Evolutionary conservation across 2,888 invertebrate species (phyloP), one percentile per base, ranked within the genome.

Genomic region (Synanthedon tipuliformis): DNA sequence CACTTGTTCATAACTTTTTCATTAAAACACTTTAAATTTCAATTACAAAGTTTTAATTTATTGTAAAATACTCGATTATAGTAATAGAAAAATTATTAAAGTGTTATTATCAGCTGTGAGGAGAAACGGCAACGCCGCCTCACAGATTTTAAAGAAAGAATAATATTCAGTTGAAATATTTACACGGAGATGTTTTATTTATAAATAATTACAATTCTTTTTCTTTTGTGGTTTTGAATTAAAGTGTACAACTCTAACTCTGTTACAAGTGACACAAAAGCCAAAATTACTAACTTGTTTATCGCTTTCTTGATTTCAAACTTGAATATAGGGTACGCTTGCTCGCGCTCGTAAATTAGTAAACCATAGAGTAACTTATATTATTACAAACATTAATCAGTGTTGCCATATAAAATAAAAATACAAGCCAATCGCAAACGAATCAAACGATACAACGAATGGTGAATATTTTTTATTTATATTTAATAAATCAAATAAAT

Each of bases 1-100:
- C 72, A 77, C 71, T 72, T 68, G 59, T 73, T 64, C 81, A 82
- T 82, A 68, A 79, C 76, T 80, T 73, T 62, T 54, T 55, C 50
- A 60, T 66, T 63, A 57, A 54, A 58, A 54, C 61, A 64, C 62
- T 59, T 63, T 58, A 66, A 54, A 58, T 54, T 23, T 23, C 5
- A 23, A 55, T 56, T 58, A 61, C 53, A 63, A 15, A 45, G 4
- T 45, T 45, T 5, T 45, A 13, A 13, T 13, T 15, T 7, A 45
- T n/a, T 13, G 41, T 3, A 13, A 13, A 45, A 45, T 7, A 15
- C 34, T 34, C 1, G 8, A 15, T 13, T 45, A 7, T 15, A 13
- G 1, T 7, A 12, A 3, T n/a, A 1, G 15, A 2, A 45, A 45
- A 45, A 45, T 7, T 13, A 45, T 4, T 12, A 45, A 13, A 4